These are phyloP conservation scores for Sporophila hypoxantha DNA, from an alignment of 2,113 vertebrate genomes.

Conservation along the genomic window DNA sequence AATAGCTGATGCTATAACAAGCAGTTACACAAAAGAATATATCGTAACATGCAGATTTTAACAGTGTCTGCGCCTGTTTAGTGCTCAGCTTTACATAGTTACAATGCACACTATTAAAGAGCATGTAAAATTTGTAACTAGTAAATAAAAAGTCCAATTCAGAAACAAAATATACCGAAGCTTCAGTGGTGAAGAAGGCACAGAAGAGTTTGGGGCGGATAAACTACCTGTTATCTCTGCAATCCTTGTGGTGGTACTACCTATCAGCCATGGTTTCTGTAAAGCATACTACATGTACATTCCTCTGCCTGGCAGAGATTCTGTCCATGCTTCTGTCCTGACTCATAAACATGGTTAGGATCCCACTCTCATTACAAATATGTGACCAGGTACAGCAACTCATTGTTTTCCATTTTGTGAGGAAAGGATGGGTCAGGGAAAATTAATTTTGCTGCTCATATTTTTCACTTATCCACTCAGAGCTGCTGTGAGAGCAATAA, in stretches of 20 bases:
- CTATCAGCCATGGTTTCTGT: background rate
- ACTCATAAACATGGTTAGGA: background rate
- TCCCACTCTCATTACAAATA: background rate
- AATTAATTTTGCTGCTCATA: background rate
- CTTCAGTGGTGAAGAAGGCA: background rate
- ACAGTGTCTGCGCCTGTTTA: slow-evolving; percentile 18
- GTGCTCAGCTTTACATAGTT: slow-evolving; percentile 12
- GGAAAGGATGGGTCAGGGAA: background rate
- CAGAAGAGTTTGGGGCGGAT: background rate
- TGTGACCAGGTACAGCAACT: background rate
- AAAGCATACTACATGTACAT: background rate
- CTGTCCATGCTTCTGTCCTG: background rate
- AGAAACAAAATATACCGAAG: background rate
- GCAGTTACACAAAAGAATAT: background rate
- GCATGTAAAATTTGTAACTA: slow-evolving; percentile 19
- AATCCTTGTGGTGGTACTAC: background rate
- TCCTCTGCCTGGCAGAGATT: background rate
- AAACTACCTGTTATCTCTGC: background rate
- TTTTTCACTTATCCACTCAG: background rate
- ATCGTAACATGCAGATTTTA: slow-evolving; percentile 13
- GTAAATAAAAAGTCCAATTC: slow-evolving; percentile 6
- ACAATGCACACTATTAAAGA: slow-evolving; percentile 9
- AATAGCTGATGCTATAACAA: slow-evolving; percentile 27
- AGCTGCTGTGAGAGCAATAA: background rate
- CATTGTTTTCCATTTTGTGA: background rate